phyloP scores from a whole-genome alignment of 1,140 invertebrate species.

The Sweltsa coloradensis region DNA sequence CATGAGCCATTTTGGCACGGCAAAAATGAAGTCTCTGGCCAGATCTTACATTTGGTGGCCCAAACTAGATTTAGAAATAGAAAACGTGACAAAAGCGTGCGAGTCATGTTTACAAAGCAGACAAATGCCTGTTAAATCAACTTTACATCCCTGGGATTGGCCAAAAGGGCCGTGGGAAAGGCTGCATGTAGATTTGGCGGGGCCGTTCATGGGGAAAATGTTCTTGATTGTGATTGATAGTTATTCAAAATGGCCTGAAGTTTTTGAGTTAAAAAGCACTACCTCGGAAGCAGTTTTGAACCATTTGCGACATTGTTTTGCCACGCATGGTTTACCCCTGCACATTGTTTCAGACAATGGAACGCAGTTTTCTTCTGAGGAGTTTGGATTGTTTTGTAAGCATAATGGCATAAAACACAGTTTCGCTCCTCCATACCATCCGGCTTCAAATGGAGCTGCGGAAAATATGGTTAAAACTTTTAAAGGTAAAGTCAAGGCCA shows the following conservation, averaged over 20 bases:
- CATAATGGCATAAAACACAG: conserved; percentile 12
- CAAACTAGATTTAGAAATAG: conserved; percentile 22
- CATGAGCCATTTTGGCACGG: conserved; percentile 20
- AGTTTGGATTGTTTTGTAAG: conserved; percentile 24
- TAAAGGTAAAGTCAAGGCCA: conserved; percentile 5
- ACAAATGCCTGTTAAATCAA: not conserved
- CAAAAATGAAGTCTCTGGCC: conserved; percentile 26
- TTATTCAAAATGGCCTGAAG: conserved; percentile 19
- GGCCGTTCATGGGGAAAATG: conserved; percentile 13
- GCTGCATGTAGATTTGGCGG: conserved; percentile 18
- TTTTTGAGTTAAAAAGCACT: conserved; percentile 7
- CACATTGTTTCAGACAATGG: conserved; percentile 28
- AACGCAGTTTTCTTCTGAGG: conserved; percentile 24
- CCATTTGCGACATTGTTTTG: conserved; percentile 23
- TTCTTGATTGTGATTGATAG: conserved; percentile 20
- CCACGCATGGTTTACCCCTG: conserved; percentile 24
- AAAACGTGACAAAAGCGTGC: not conserved
- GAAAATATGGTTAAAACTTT: conserved; percentile 19
- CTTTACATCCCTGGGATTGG: not conserved
- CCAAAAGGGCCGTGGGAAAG: conserved; percentile 7
- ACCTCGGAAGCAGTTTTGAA: conserved; percentile 17
- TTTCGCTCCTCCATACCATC: conserved; percentile 17
- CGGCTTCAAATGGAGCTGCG: conserved; percentile 18
- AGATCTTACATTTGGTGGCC: conserved; percentile 24
- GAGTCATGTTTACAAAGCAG: not conserved